Evolutionary conservation across 2,888 invertebrate genomes (phyloP).

Genomic region (Hymenopus coronatus): DNA sequence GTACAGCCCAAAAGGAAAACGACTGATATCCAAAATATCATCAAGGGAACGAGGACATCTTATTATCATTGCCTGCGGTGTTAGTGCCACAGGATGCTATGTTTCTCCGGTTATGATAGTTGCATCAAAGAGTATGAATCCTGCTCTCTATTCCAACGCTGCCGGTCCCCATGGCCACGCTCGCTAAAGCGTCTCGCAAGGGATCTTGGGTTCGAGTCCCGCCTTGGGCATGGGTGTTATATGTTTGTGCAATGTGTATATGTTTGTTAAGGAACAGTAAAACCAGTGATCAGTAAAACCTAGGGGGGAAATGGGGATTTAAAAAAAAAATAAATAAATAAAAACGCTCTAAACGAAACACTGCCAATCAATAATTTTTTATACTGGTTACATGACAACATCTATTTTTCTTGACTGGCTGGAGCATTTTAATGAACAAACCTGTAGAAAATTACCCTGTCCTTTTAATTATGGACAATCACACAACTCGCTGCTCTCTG

Average conservation of each 20-base stretch:
- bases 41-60: neutral
- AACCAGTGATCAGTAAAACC: too few species aligned
- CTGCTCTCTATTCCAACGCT: neutral
- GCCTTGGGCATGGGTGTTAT: too few species aligned
- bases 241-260: too few species aligned
- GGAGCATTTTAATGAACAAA: neutral
- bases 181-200: too few species aligned
- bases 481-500: neutral
- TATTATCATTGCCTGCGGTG: neutral
- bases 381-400: neutral
- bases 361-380: neutral
- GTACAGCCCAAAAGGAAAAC: neutral
- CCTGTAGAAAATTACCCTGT: neutral
- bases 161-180: too few species aligned
- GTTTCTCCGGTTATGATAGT: neutral
- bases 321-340: too few species aligned
- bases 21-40: neutral
- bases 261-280: too few species aligned
- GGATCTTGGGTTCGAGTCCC: too few species aligned
- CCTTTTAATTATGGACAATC: neutral
- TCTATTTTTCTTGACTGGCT: neutral
- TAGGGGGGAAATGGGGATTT: too few species aligned
- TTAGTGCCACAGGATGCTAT: neutral
- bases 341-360: neutral
- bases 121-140: neutral